These are phyloP conservation scores for Colostygia pectinataria DNA, from an alignment of 2,888 invertebrate genomes.

Conservation along the genomic window DNA sequence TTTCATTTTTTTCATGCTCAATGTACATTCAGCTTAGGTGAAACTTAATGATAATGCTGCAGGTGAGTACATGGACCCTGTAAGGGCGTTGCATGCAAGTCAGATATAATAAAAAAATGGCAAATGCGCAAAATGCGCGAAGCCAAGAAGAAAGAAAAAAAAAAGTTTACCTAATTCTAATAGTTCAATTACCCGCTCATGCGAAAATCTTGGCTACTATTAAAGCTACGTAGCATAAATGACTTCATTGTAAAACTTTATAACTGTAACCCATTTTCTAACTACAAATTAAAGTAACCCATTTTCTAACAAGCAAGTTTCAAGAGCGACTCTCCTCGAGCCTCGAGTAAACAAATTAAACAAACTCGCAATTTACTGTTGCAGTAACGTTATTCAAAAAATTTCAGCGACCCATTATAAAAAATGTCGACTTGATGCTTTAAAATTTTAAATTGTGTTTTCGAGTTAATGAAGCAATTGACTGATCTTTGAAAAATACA, in stretches of 20 bases:
- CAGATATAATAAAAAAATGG: too few species aligned
- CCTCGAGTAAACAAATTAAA: constrained; percentile 30
- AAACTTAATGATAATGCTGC: too few species aligned
- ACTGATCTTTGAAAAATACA: constrained; percentile 4
- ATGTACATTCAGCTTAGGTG: too few species aligned
- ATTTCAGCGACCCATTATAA: constrained; percentile 21
- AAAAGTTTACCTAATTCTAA: too few species aligned
- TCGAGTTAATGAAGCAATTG: constrained; percentile 6
- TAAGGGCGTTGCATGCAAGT: too few species aligned
- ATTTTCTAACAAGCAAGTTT: constrained; percentile 11
- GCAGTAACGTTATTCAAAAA: constrained; percentile 28
- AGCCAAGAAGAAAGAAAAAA: too few species aligned
- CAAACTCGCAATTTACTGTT: constrained; percentile 27
- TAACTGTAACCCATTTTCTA: constrained; percentile 7
- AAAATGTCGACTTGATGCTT: constrained; percentile 11
- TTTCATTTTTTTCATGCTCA: too few species aligned
- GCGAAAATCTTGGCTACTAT: too few species aligned
- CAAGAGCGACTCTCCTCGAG: constrained; percentile 13
- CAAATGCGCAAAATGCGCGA: too few species aligned
- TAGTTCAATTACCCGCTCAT: too few species aligned
- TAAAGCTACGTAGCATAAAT: too few species aligned
- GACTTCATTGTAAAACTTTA: constrained; percentile 7
- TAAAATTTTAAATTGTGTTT: constrained; percentile 21
- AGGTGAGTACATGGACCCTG: too few species aligned
- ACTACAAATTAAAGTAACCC: constrained; percentile 10